Base-by-base conservation (phyloP, 2,113 vertebrate species). In the Corythornis cristatus region DNA sequence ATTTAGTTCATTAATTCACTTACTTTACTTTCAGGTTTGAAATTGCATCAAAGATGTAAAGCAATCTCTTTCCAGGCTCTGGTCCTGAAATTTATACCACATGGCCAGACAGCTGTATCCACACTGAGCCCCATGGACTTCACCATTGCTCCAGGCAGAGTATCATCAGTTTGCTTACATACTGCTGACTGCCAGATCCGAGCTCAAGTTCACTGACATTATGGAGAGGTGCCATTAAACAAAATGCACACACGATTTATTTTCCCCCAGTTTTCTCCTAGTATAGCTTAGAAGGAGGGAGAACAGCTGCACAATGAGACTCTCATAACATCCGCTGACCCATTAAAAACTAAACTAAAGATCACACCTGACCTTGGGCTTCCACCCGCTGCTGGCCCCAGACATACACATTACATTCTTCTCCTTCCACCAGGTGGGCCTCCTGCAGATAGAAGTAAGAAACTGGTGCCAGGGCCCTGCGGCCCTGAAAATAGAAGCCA, bases 181-280 rank as follows among this genome's bases (percentile, higher is more conserved):
- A 0, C 21, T 66, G 67, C 46, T 0, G 6, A 21, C 71, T 4
- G 4, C 48, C 42, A 66, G 57, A 57, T 43, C 31, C 48, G 31
- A 83, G 51, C 46, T 83, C n/a, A 51, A 8, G 15, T 58, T 70
- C 54, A 73, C 40, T 40, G 40, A 61, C 17, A 11, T 43, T 33
- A 48, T 3, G 42, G 42, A 92, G 37, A 72, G 4, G 15, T 40
- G 37, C 25, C 13, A 5, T 79, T 79, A 94, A 89, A 58, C 48
- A 57, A 21, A 64, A 76, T 0, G 1, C 25, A 26, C 43, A 15
- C 23, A 20, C 45, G 16, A 26, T 31, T 73, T 54, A 8, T 0
- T 7, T 11, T 4, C 37, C 1, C 18, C 8, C 14, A 12, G 48
- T 35, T 60, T 50, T 76, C 58, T 78, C 22, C 45, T 26, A 4